Percentiles rank a stretch among this genome's conserved stretches.
phyloP scores from a whole-genome alignment of 2,113 vertebrate genomes.

The Epinephelus lanceolatus region DNA sequence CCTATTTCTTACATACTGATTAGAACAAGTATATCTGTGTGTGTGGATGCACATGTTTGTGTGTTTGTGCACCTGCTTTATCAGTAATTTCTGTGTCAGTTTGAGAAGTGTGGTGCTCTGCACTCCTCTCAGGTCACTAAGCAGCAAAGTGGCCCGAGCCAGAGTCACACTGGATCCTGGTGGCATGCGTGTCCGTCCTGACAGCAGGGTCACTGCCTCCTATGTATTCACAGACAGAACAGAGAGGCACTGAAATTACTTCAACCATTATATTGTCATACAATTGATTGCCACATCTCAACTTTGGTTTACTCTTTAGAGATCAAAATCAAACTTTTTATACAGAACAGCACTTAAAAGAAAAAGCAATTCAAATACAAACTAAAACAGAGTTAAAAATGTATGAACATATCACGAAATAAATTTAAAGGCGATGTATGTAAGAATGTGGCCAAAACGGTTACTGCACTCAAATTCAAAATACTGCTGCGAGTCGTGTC shows the following conservation, averaged over 20 bases:
- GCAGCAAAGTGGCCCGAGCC: conserved; percentile 73
- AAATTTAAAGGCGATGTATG: too few relatives aligned
- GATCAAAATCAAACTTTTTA: background rate
- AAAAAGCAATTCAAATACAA: too few relatives aligned
- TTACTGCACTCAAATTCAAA: too few relatives aligned
- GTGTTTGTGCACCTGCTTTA: conserved; percentile 74
- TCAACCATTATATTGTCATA: too few relatives aligned
- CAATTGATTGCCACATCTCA: too few relatives aligned
- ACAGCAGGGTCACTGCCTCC: conserved; percentile 80
- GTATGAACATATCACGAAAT: too few relatives aligned
- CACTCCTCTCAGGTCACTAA: conserved; percentile 73
- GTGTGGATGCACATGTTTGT: background rate
- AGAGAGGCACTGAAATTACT: background rate
- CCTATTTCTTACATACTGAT: background rate
- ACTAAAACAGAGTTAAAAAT: too few relatives aligned
- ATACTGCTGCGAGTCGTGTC: too few relatives aligned
- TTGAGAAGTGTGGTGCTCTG: conserved; percentile 58
- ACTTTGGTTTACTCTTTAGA: background rate
- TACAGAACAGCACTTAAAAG: too few relatives aligned
- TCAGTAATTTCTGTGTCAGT: conserved; percentile 77
- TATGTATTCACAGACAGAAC: conserved; percentile 36
- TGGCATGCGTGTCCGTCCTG: conserved; percentile 65
- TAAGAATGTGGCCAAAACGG: too few relatives aligned
- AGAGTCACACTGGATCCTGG: conserved; percentile 71
- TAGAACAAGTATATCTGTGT: background rate